Evolutionary conservation across 2,113 vertebrate genomes (phyloP).

Genomic region (Melanostigma gelatinosum): DNA sequence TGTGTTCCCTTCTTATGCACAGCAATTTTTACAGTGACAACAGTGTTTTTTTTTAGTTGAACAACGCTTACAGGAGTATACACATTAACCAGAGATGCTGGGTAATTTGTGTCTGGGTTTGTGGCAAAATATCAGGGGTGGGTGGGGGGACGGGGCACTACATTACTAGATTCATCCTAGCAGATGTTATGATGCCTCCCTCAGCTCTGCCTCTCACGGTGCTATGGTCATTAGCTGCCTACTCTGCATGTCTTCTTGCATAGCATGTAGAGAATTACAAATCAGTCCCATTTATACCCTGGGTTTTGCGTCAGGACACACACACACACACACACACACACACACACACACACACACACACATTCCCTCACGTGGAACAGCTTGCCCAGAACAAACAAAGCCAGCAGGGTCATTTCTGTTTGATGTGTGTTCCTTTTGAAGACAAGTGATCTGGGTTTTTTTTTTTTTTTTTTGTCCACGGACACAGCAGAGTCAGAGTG

Average conservation of each 20-base stretch:
- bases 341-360: no score
- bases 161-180: conserved; percentile 44
- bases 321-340: background rate
- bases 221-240: conserved; percentile 66
- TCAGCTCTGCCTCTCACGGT: conserved; percentile 31
- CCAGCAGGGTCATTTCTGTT: conserved; percentile 55
- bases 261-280: conserved; percentile 78
- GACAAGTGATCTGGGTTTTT: conserved; percentile 49
- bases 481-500: conserved; percentile 29
- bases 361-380: conserved; percentile 49
- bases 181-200: conserved; percentile 63
- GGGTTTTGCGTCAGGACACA: conserved; percentile 50
- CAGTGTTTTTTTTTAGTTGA: background rate
- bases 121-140: background rate
- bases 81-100: no score
- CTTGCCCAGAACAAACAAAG: conserved; percentile 63
- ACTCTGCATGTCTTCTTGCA: conserved; percentile 55
- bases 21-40: background rate
- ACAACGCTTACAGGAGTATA: background rate
- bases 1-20: background rate
- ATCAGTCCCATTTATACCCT: conserved; percentile 65
- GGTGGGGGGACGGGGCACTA: conserved; percentile 2
- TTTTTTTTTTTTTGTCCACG: conserved; percentile 37
- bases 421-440: conserved; percentile 53
- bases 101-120: background rate